Evolutionary conservation across 1,140 invertebrate species (phyloP).

Genomic region (Harpegnathos saltator): DNA sequence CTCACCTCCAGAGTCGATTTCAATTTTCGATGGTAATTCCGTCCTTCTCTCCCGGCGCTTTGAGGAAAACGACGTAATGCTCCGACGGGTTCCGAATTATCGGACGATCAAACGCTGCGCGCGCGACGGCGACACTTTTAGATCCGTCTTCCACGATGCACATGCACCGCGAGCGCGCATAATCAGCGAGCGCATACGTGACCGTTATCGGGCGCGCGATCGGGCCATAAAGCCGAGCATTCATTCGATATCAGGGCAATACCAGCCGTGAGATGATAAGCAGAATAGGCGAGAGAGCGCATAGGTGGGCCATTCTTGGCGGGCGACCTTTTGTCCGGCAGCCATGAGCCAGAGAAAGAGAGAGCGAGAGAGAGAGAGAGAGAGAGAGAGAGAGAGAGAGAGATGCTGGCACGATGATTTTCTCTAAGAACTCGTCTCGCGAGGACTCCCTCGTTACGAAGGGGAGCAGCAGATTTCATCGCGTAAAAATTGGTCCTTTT

Average conservation of each 20-base stretch:
- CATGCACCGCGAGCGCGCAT: conserved; percentile 47
- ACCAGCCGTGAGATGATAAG: conserved; percentile 82
- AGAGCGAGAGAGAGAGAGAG: too few species aligned
- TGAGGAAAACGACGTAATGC: conserved; percentile 12
- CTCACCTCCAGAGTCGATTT: too few species aligned
- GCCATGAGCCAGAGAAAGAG: conserved; percentile 25
- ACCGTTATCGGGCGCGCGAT: conserved; percentile 79
- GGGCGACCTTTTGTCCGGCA: conserved; percentile 78
- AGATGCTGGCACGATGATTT: conserved; percentile 43
- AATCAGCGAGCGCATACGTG: conserved; percentile 60
- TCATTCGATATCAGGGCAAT: conserved; percentile 83
- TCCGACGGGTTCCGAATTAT: conserved; percentile 2
- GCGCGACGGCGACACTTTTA: conserved; percentile 25
- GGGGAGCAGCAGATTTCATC: conserved; percentile 24
- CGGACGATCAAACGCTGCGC: conserved; percentile 29
- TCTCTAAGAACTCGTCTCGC: conserved; percentile 37
- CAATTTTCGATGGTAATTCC: too few species aligned
- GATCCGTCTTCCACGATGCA: conserved; percentile 40
- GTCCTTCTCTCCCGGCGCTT: background rate
- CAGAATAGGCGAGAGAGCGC: conserved; percentile 77
- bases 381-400: background rate
- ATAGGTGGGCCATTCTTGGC: conserved; percentile 82
- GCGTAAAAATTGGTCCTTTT: background rate
- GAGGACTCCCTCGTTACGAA: background rate
- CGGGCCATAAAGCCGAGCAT: conserved; percentile 84